These are phyloP conservation scores for Mimas tiliae DNA, from an alignment of 2,888 invertebrate genomes.

Conservation along the genomic window DNA sequence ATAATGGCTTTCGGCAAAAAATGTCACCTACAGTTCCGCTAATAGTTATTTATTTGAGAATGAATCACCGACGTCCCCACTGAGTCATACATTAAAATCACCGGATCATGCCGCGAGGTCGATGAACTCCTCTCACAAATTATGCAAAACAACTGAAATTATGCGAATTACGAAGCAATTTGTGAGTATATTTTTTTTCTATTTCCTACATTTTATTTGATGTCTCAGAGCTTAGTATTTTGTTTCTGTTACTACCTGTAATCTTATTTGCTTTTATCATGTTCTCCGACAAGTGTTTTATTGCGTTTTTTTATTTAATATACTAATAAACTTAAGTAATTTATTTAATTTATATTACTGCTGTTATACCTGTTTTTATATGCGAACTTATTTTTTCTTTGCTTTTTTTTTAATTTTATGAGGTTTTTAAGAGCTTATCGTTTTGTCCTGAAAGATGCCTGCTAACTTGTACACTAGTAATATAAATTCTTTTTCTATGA, in stretches of 20 bases:
- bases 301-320: neutral
- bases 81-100: conserved; percentile 13
- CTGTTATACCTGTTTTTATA: too few species aligned
- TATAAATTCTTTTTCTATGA: too few species aligned
- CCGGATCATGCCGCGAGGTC: conserved; percentile 7
- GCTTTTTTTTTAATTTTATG: too few species aligned
- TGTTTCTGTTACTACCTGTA: neutral
- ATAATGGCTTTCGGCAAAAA: conserved; percentile 1
- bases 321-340: neutral
- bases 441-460: too few species aligned
- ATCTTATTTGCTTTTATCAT: neutral
- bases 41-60: neutral
- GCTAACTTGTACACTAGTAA: too few species aligned
- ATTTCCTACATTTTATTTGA: neutral
- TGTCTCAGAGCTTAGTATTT: neutral
- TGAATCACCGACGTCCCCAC: conserved; percentile 9
- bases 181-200: neutral
- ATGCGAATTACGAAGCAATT: conserved; percentile 2
- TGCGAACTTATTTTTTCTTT: too few species aligned
- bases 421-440: too few species aligned
- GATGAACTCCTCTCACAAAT: conserved; percentile 4
- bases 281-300: neutral
- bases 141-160: conserved; percentile 16
- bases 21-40: conserved; percentile 1
- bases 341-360: too few species aligned